phyloP scores from a whole-genome alignment of 1,140 invertebrate genomes.

The Ctenoplectra terminalis region DNA sequence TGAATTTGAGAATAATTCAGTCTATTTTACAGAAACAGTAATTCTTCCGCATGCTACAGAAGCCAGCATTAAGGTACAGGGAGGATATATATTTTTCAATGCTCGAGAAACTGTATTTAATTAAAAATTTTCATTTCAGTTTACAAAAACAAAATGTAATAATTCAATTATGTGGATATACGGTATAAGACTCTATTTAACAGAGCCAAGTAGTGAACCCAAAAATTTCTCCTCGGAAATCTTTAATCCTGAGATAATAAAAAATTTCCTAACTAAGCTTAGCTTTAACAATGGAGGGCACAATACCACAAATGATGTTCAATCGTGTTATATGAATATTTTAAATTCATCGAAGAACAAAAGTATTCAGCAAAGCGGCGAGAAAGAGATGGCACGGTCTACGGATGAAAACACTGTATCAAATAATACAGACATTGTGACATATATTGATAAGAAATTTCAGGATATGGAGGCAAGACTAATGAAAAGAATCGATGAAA shows the following conservation, averaged over 20 bases:
- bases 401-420: neutral
- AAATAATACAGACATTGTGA: constrained; percentile 58
- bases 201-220: constrained; percentile 61
- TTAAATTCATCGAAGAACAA: constrained; percentile 35
- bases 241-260: constrained; percentile 74
- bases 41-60: constrained; percentile 77
- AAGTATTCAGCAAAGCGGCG: constrained; percentile 30
- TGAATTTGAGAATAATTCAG: constrained; percentile 77
- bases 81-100: constrained; percentile 12
- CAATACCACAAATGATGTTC: constrained; percentile 48
- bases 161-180: constrained; percentile 79
- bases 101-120: neutral
- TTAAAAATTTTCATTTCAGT: constrained; percentile 72
- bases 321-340: constrained; percentile 54
- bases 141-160: constrained; percentile 78
- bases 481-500: constrained; percentile 70
- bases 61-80: constrained; percentile 79
- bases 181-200: constrained; percentile 78
- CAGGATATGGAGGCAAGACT: constrained; percentile 76
- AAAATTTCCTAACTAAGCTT: constrained; percentile 68
- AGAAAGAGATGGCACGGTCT: constrained; percentile 34
- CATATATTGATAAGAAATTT: constrained; percentile 78
- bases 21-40: constrained; percentile 74
- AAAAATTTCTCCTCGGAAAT: constrained; percentile 32
- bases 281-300: constrained; percentile 53